A percentile compares a stretch with the other conserved stretches of the same genome.
Conservation (phyloP, 2,888 invertebrate genomes). For the Acleris sparsana region DNA sequence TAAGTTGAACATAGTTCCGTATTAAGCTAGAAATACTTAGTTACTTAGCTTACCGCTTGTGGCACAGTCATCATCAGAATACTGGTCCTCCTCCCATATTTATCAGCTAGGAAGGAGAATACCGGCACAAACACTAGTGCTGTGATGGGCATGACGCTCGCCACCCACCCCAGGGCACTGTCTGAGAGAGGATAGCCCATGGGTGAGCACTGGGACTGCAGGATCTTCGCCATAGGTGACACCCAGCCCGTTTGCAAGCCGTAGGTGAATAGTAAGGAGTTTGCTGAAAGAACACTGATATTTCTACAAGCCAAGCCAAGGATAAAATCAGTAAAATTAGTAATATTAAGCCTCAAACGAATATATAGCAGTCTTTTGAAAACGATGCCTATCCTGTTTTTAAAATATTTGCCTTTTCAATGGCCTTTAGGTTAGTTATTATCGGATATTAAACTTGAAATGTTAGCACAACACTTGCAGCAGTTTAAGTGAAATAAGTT, state of each 20-base stretch:
- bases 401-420: too few species aligned
- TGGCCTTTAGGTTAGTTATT: too few species aligned
- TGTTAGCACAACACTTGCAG: too few species aligned
- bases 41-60: conserved; percentile 45
- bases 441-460: too few species aligned
- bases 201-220: conserved; percentile 49
- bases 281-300: not conserved
- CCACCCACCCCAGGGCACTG: conserved; percentile 57
- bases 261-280: conserved; percentile 48
- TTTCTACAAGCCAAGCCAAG: not conserved
- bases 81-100: conserved; percentile 56
- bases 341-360: too few species aligned
- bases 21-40: too few species aligned
- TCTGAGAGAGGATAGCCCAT: conserved; percentile 48
- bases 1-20: too few species aligned
- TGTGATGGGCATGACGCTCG: conserved; percentile 59
- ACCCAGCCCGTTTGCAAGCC: conserved; percentile 61
- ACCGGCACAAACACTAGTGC: conserved; percentile 56
- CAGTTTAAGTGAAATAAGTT: too few species aligned
- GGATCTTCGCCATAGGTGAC: conserved; percentile 55
- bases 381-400: too few species aligned
- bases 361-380: too few species aligned
- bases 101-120: conserved; percentile 55
- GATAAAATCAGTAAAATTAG: not conserved
- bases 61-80: conserved; percentile 63